These are phyloP conservation scores for Conus betulinus DNA, from an alignment of 1,140 invertebrate species.

Conservation along the genomic window DNA sequence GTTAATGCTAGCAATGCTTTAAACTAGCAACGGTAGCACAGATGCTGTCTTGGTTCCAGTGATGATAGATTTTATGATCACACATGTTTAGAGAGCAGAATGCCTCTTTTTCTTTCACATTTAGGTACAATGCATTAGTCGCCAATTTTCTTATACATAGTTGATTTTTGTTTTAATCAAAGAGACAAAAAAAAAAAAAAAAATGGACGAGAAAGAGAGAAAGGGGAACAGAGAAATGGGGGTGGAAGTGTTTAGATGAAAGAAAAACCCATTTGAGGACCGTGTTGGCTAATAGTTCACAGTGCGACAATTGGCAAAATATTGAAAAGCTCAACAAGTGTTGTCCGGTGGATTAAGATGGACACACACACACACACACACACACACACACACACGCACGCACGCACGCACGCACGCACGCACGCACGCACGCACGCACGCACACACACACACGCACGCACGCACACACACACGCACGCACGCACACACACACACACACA, in stretches of 20 bases:
- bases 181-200: too few relatives aligned
- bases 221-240: too few relatives aligned
- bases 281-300: too few relatives aligned
- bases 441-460: neutral
- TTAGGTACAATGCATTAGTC: too few relatives aligned
- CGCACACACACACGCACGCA: neutral
- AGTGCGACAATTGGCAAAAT: too few relatives aligned
- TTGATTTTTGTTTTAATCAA: too few relatives aligned
- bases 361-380: neutral
- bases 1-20: neutral
- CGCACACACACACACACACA: neutral
- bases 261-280: too few relatives aligned
- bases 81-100: neutral
- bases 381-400: neutral
- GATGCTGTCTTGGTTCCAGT: neutral
- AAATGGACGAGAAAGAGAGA: too few relatives aligned
- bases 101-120: too few relatives aligned
- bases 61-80: neutral
- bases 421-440: neutral
- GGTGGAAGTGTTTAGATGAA: too few relatives aligned
- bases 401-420: neutral
- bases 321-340: neutral
- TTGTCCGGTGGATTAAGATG: neutral
- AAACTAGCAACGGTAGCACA: too few relatives aligned
- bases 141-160: too few relatives aligned